Percentiles rank a stretch among this genome's conserved stretches.
Conservation (phyloP, 37 sponge, comb jelly and placozoan genomes). For the Corticium candelabrum region DNA sequence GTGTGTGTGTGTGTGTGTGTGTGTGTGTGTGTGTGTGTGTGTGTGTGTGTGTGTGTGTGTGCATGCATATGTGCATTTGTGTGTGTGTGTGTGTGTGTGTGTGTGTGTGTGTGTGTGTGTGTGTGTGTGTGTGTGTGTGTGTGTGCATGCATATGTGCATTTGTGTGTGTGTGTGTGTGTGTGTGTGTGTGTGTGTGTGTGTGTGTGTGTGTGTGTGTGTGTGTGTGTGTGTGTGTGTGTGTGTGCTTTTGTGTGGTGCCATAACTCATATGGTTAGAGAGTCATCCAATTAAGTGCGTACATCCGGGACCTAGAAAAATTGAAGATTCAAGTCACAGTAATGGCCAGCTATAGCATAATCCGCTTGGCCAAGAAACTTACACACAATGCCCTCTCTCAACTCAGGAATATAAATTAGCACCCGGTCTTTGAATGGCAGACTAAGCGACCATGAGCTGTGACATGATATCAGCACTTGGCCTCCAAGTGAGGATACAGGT, state of each 20-base stretch:
- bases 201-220: constrained; percentile 5
- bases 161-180: constrained; percentile 5
- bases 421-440: no score
- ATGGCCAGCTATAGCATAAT: no score
- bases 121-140: constrained; percentile 5
- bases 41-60: constrained; percentile 5
- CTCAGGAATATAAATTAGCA: no score
- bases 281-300: no score
- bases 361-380: neutral
- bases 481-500: no score
- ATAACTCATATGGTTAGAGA: no score
- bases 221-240: constrained; percentile 5
- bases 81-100: constrained; percentile 5
- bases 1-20: constrained; percentile 5
- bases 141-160: neutral
- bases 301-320: no score
- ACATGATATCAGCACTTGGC: no score
- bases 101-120: constrained; percentile 5
- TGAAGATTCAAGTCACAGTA: no score
- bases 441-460: no score
- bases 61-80: neutral
- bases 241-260: no score
- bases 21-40: constrained; percentile 5
- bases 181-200: constrained; percentile 5
- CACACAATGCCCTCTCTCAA: no score